phyloP scores from a whole-genome alignment of 2,888 invertebrate genomes.

The Cryptophagus acutangulus region DNA sequence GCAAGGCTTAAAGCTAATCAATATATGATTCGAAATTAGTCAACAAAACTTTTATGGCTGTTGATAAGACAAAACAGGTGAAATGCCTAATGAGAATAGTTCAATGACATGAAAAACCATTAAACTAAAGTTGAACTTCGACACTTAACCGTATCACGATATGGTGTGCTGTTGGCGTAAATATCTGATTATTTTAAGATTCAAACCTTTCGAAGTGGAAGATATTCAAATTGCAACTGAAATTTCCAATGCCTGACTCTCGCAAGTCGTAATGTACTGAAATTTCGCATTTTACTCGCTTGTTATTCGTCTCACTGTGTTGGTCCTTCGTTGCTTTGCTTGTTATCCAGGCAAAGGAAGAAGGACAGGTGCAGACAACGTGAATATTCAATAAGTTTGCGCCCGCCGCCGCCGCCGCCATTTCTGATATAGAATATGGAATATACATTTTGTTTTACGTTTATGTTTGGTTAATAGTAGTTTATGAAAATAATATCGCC shows the following conservation, averaged over 20 bases:
- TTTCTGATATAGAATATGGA: constrained; percentile 13
- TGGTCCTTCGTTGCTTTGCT: too few relatives aligned
- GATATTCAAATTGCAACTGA: constrained; percentile 23
- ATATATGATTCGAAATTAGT: too few relatives aligned
- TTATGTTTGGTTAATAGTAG: constrained; percentile 13
- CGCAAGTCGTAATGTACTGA: too few relatives aligned
- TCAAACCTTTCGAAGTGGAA: constrained; percentile 23
- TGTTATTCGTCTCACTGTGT: too few relatives aligned
- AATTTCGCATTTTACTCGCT: too few relatives aligned
- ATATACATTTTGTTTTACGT: constrained; percentile 6
- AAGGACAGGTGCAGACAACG: not conserved
- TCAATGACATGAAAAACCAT: constrained; percentile 9
- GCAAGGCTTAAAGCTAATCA: too few relatives aligned
- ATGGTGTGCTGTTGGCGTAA: constrained; percentile 18
- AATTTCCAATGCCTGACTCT: constrained; percentile 17
- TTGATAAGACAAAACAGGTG: too few relatives aligned
- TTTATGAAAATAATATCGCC: constrained; percentile 16
- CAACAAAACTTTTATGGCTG: too few relatives aligned
- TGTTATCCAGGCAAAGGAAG: not conserved
- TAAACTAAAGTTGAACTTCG: constrained; percentile 14
- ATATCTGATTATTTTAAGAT: constrained; percentile 30
- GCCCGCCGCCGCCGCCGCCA: constrained; percentile 5
- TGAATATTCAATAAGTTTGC: not conserved
- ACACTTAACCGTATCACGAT: constrained; percentile 17
- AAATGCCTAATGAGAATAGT: constrained; percentile 8